Base-by-base conservation (phyloP, 2,888 invertebrate genomes). In the Meteorus colon region DNA sequence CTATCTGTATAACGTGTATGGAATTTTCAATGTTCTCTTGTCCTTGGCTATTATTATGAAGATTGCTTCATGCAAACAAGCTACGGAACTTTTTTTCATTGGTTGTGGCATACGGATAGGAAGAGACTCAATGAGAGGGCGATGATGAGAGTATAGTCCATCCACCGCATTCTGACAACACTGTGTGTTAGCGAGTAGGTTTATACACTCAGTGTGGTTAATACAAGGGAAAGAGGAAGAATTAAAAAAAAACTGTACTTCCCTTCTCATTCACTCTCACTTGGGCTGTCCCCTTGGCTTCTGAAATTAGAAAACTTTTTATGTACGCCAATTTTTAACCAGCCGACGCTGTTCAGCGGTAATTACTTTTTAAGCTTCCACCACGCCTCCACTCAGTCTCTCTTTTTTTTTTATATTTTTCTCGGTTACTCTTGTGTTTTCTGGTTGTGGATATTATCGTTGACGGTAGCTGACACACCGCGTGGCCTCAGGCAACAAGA, bases 281-380 rank as follows among this genome's bases (percentile, higher is more conserved):
- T 75, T 75, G 55, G 65, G 65, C 76, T 77, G 78, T 78, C 80
- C 77, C 80, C 81, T 84, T 81, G 82, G 82, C 83, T 84, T 76
- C 86, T 83, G 86, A 89, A 89, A 89, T 89, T 89, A 89, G 89
- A 89, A 89, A 89, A 89, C 88, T 88, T 89, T 89, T 89, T 89
- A 89, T 86, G 86, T 84, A 83, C 85, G 85, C 86, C 89, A 87
- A 89, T 89, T 89, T 89, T 89, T 89, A 88, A 88, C 84, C 88
- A 83, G 81, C 85, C 79, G 85, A 81, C 84, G 83, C 88, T 85
- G 86, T 85, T 87, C 86, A 85, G 81, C 83, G 83, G 87, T 88
- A 89, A 89, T 89, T 89, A 89, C 88, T 89, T 89, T 89, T 88
- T 88, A 88, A 89, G 89, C 89, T 86, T 87, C 86, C 85, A 84